Evolutionary conservation across 1,140 invertebrate genomes (phyloP).

Genomic region (Heliconius hermathena): DNA sequence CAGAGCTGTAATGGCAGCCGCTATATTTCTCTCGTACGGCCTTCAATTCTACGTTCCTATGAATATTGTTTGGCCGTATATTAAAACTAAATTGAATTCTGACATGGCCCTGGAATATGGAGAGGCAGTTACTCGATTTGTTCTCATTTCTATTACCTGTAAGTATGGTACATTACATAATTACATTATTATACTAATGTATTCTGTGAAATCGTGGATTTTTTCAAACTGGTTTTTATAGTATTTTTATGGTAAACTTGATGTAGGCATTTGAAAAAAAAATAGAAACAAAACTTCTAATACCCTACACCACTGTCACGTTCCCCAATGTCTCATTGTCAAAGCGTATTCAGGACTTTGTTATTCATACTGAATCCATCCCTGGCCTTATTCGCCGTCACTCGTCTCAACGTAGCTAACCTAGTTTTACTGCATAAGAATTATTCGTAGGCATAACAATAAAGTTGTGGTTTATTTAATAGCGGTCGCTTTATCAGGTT

Average conservation of each 20-base stretch:
- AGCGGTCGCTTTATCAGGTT: constrained; percentile 14
- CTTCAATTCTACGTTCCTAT: constrained; percentile 97
- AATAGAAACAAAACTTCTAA: too few relatives aligned
- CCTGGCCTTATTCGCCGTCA: neutral
- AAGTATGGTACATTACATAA: constrained; percentile 75
- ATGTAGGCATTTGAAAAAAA: too few relatives aligned
- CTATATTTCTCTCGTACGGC: constrained; percentile 93
- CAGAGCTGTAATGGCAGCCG: constrained; percentile 90
- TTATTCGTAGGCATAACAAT: neutral
- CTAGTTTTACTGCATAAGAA: neutral
- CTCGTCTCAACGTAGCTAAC: neutral
- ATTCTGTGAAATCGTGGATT: neutral
- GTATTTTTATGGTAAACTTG: too few relatives aligned
- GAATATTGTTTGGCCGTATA: constrained; percentile 91
- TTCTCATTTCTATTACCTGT: constrained; percentile 91
- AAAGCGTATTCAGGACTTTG: neutral
- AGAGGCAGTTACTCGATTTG: constrained; percentile 86
- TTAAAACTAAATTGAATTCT: constrained; percentile 84
- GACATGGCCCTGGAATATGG: constrained; percentile 83
- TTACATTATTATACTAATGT: neutral
- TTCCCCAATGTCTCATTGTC: too few relatives aligned
- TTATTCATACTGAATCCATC: neutral
- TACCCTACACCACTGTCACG: too few relatives aligned
- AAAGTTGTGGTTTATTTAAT: neutral
- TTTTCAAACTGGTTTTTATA: neutral